A percentile compares a stretch with the other conserved stretches of the same genome.
phyloP scores from a whole-genome alignment of 1,140 invertebrate genomes.

The Drosophila hydei region DNA sequence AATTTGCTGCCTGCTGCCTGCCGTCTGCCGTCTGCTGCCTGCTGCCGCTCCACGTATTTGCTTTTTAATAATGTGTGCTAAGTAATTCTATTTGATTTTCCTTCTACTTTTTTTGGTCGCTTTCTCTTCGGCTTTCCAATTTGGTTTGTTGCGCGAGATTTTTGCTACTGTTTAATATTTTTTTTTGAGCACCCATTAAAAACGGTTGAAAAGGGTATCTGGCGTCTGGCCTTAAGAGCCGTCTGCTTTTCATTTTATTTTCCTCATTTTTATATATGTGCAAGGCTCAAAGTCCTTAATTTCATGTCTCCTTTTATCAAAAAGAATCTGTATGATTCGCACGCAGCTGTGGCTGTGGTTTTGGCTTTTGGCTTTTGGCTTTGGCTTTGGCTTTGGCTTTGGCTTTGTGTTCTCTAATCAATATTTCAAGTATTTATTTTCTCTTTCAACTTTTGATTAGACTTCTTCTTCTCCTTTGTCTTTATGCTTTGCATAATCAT shows the following conservation, averaged over 20 bases:
- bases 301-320: too few relatives aligned
- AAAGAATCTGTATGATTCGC: too few relatives aligned
- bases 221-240: too few relatives aligned
- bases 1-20: slow-evolving; percentile 29
- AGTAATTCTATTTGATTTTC: slow-evolving; percentile 50
- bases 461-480: neutral
- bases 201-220: neutral
- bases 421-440: neutral
- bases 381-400: too few relatives aligned
- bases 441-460: neutral
- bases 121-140: neutral
- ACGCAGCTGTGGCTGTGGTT: too few relatives aligned
- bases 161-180: slow-evolving; percentile 12
- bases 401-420: too few relatives aligned
- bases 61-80: slow-evolving; percentile 55
- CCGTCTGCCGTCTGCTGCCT: neutral
- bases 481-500: neutral
- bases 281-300: too few relatives aligned
- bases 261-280: too few relatives aligned
- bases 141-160: neutral
- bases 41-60: slow-evolving; percentile 25
- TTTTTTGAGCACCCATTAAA: neutral
- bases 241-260: too few relatives aligned
- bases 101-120: neutral
- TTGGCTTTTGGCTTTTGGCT: too few relatives aligned